Percentiles rank a stretch among this genome's conserved stretches.
These are phyloP conservation scores for Tenodera sinensis DNA, from an alignment of 2,888 invertebrate species.

Conservation along the genomic window DNA sequence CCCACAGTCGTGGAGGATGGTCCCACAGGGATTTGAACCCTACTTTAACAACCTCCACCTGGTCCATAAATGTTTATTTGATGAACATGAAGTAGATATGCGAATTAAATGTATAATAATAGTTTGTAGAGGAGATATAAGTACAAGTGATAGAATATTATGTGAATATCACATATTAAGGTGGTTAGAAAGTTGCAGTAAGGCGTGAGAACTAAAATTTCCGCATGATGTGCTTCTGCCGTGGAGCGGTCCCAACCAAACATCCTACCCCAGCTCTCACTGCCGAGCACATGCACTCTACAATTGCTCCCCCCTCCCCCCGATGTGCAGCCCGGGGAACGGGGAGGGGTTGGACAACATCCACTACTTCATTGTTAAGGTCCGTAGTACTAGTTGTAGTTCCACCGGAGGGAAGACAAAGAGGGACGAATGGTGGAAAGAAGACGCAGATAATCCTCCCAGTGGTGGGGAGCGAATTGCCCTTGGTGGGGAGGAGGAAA, in stretches of 20 bases:
- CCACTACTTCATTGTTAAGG: conserved; percentile 7
- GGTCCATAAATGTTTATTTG: too few relatives aligned
- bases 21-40: too few relatives aligned
- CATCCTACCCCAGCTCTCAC: neutral
- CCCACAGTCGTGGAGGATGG: too few relatives aligned
- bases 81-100: too few relatives aligned
- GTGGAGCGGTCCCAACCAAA: neutral
- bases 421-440: neutral
- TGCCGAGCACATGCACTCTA: conserved; percentile 6
- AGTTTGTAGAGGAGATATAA: too few relatives aligned
- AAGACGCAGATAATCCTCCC: neutral
- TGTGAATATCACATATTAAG: too few relatives aligned
- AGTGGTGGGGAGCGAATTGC: neutral
- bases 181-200: neutral
- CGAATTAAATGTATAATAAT: too few relatives aligned
- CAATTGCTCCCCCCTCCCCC: neutral
- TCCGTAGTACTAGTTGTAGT: neutral
- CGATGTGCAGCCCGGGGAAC: neutral
- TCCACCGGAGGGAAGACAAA: neutral
- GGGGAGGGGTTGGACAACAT: neutral
- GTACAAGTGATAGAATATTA: too few relatives aligned
- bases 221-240: neutral
- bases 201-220: neutral
- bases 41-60: too few relatives aligned
- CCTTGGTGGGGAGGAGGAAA: conserved; percentile 27